Percentiles rank a stretch among this genome's conserved stretches.
These are phyloP conservation scores for Zosterops japonicus DNA, from an alignment of 2,113 vertebrate species.

Conservation along the genomic window DNA sequence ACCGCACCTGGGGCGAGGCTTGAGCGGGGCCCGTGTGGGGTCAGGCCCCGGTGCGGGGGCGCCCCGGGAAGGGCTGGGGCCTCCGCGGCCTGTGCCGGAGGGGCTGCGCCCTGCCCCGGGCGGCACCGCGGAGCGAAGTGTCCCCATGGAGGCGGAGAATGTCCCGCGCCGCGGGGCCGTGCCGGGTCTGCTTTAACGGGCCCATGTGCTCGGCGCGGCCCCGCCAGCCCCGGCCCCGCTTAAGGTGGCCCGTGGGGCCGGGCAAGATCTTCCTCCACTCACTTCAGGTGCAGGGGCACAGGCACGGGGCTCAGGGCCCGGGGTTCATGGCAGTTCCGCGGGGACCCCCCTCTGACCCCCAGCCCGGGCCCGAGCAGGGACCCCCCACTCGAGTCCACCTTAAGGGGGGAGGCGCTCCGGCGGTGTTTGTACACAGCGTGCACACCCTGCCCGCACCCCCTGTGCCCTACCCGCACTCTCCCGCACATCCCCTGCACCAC, in stretches of 20 bases:
- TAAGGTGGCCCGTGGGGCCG: conserved; percentile 68
- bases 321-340: accelerated
- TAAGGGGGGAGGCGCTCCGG: conserved; percentile 39
- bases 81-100: no score
- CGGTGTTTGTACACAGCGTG: conserved; percentile 75
- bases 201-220: conserved; percentile 55
- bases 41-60: no score
- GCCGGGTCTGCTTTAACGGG: conserved; percentile 42
- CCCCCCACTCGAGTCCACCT: conserved; percentile 65
- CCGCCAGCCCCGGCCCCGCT: conserved; percentile 23
- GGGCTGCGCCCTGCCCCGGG: neutral
- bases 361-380: neutral
- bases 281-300: neutral
- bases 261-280: neutral
- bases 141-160: neutral
- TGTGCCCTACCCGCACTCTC: no score
- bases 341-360: neutral
- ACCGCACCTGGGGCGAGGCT: neutral
- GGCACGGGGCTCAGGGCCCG: accelerated
- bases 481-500: no score
- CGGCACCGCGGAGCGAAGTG: no score
- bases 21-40: no score
- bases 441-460: neutral
- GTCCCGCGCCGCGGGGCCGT: neutral
- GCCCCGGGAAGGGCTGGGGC: neutral